Percentiles rank a stretch among this genome's conserved stretches.
These are phyloP conservation scores for Tretioscincus oriximinensis DNA, from an alignment of 2,113 vertebrate genomes.

Conservation along the genomic window DNA sequence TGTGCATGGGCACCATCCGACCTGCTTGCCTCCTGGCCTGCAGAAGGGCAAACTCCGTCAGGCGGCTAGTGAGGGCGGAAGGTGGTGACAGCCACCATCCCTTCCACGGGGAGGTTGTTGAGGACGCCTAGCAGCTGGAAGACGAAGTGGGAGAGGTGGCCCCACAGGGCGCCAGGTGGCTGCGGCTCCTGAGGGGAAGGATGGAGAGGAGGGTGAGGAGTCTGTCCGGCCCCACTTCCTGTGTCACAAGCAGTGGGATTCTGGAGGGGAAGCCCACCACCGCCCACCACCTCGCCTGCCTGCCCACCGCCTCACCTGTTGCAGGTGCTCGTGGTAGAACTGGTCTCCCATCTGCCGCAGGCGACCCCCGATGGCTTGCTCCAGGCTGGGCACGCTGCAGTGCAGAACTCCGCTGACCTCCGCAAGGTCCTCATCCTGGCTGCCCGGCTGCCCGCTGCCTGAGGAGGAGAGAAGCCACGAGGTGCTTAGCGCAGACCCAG, in stretches of 20 bases:
- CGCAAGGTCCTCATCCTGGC: background rate
- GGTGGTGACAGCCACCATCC: background rate
- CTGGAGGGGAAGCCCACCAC: background rate
- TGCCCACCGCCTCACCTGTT: slow-evolving; percentile 4
- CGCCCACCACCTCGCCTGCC: background rate
- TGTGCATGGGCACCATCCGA: too few species aligned
- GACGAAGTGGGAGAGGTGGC: slow-evolving; percentile 37
- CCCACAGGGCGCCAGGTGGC: slow-evolving; percentile 1
- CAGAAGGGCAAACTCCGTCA: background rate
- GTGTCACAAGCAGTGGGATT: too few species aligned
- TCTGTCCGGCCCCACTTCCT: too few species aligned
- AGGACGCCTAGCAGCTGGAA: slow-evolving; percentile 46
- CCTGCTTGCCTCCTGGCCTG: slow-evolving; percentile 9
- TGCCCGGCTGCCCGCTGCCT: background rate
- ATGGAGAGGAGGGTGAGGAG: background rate
- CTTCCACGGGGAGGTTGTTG: slow-evolving; percentile 35
- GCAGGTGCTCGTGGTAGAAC: slow-evolving; percentile 16
- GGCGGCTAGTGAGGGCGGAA: background rate
- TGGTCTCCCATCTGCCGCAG: slow-evolving; percentile 29
- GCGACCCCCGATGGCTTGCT: slow-evolving; percentile 12
- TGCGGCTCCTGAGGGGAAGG: background rate
- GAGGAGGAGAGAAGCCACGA: background rate
- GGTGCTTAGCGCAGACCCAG: background rate
- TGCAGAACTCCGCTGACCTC: background rate
- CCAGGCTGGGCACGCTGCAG: background rate